Base-by-base conservation (phyloP, 2,888 invertebrate genomes). In the Lumbricus terrestris region DNA sequence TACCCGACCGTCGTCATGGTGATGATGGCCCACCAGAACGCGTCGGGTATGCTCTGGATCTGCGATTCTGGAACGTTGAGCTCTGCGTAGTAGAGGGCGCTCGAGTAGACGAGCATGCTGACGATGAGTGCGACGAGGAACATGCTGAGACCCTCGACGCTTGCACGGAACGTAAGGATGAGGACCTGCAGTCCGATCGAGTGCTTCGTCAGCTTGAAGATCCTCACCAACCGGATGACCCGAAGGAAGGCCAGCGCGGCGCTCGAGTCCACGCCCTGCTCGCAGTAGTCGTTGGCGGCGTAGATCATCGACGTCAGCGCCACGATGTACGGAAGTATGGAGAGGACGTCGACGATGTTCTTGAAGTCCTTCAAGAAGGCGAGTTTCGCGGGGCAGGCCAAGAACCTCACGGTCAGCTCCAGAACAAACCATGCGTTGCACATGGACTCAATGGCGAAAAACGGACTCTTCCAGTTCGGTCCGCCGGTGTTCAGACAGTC, bases 1-100 rank as follows among this genome's bases (percentile, higher is more conserved):
- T 94, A 94, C 29, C 94, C 94, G 8, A 94, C 94, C 0, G 94
- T 94, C 69, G 94, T 94, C 94, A 94, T 94, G 89, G 94, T 93
- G 82, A 94, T 93, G 38, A 94, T 93, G 15, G 94, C 93, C 94
- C 94, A 94, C 94, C 94, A 94, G 92, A 94, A 94, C 13, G 93
- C 93, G 82, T 94, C 94, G 0, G 94, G 94, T 85, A 94, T 94
- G 91, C 93, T 94, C 40, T 90, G 91, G 91, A 94, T 94, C 89
- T 93, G 93, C 18, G 93, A 91, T 18, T 92, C 88, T 13, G 92
- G 89, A 40, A 92, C 89, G 38, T 92, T 93, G 89, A 93, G 90
- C 90, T 94, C 94, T 34, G 93, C 93, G 91, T 93, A 94, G 91
- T 92, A 94, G 38, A 94, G 93, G 89, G 93, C 93, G 89, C 93